Evolutionary conservation across 53 echinoderm and acorn worm species (phyloP), one percentile per base, ranked within the genome.

Genomic region (Echinometra lucunter): DNA sequence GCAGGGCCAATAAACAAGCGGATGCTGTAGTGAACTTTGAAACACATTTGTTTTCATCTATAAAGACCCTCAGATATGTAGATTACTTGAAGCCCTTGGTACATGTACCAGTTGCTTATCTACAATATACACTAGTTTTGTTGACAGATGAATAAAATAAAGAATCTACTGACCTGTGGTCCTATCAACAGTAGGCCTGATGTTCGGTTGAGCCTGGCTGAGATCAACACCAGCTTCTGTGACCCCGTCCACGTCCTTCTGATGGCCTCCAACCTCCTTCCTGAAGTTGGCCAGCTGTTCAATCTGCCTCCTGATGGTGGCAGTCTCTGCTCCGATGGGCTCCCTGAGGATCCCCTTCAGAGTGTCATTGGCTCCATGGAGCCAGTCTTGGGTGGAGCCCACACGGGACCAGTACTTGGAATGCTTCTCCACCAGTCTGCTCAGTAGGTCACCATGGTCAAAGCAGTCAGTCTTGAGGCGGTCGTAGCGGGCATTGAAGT

Each of bases 291-390:
- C 94, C 74, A 98, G 87, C 91, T 98, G 95, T 78, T 99, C 98
- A 40, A 99, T 92, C 95, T 99, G 99, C 57, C 95, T 83, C 83
- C 96, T 96, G 93, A 99, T 98, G 91, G 95, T 96, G 58, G 95
- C 97, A 0, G 99, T 97, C 95, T 98, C 98, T 0, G 98, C 99
- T 0, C 96, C 96, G 55, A 98, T 94, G 19, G 99, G 98, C 82
- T 99, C 98, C 56, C 95, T 95, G 37, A 96, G 94, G 35, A 98
- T 94, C 13, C 78, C 85, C 63, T 16, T 58, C 38, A 94, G 27
- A 30, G 58, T 30, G 89, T 38, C 89, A 15, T 57, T 37, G 21
- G 89, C 89, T 9, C 60, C 89, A 60, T 89, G 89, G 72, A 97
- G 90, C 98, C 98, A 98, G 37, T 72, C 95, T 28, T 96, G 72